Base-by-base conservation (phyloP, 2,888 invertebrate species). In the Eretmocerus hayati region DNA sequence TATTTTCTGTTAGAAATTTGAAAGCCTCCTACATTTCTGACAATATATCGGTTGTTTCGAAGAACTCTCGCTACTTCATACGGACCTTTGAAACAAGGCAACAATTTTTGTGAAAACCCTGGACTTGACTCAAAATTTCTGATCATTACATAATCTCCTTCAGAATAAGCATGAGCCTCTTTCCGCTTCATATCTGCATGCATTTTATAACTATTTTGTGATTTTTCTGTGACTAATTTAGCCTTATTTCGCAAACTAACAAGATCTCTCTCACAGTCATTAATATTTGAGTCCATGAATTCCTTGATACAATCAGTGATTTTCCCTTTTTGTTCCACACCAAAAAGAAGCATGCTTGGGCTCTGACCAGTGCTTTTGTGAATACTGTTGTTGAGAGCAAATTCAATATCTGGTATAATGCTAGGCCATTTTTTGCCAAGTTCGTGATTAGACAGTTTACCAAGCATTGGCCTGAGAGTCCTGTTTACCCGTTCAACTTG, bases 331-430 rank as follows among this genome's bases (percentile, higher is more conserved):
- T 65, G 63, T 19, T 11, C 5, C n/a, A 35, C 35, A 11, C 35
- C 35, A 44, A 61, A 2, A n/a, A n/a, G n/a, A n/a, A n/a, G n/a
- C n/a, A n/a, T n/a, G n/a, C n/a, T n/a, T n/a, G n/a, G n/a, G n/a
- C 59, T 58, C 42, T 60, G 53, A 26, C 55, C 56, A 0, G 64
- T 67, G 8, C 58, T 46, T 46, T 60, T 57, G 37, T 54, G 55
- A 13, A 62, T 43, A 2, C 43, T 21, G 46, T 58, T 59, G 35
- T 60, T 60, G 6, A 60, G 22, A 2, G 54, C 54, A 23, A 52
- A 54, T 26, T 62, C 59, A 1, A 56, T 44, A 11, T 56, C 48
- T 1, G n/a, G 39, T 2, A 60, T 15, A 2, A 51, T 20, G 20
- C 54, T 51, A 46, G 56, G 51, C 61, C 59, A 61, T 21, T 56